Evolutionary conservation across 2,888 invertebrate genomes (phyloP), one percentile per base, ranked within the genome.

Genomic region (Axea sp.): DNA sequence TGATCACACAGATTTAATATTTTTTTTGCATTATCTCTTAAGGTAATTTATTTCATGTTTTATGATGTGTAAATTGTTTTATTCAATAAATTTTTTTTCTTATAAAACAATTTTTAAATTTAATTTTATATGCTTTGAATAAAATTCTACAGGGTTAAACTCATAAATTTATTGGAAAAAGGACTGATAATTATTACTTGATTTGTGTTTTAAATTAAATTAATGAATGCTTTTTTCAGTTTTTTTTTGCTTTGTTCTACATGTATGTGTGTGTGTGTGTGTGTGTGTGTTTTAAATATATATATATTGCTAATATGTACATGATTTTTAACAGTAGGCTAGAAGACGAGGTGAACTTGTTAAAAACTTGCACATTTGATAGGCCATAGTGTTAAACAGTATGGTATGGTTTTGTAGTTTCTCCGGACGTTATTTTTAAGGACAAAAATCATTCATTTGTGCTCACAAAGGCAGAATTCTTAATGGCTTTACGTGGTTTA

Each of bases 331-430:
- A 26, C 26, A 77, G 76, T 73, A 91, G 91, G 89, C 91, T 7
- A 86, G 94, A 64, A 88, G 94, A 45, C 94, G 96, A 89, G 95
- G 96, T 6, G 95, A 95, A 87, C 96, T 98, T 2, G 96, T 98
- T 0, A 97, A 83, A 96, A 96, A 88, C 89, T 98, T 31, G 96
- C 97, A 0, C 95, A 96, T 82, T 97, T 97, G 97, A 96, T 99
- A 81, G 99, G 97, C 1, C 94, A 92, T 75, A 96, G 96, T 88
- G 93, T 97, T 0, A 94, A 95, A 85, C 89, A 98, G 0, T 99
- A 98, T 89, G 98, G 98, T 83, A 98, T 98, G 96, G 96, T 97
- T 5, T 88, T 98, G 47, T 98, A 98, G 85, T 98, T 98, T 88
- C 89, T 98, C 31, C 90, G 98, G 60, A 98, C 97, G 0, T 88